A percentile compares a stretch with the other conserved stretches of the same genome.
phyloP scores from a whole-genome alignment of 2,113 vertebrate species.

The Urocitellus parryii region DNA sequence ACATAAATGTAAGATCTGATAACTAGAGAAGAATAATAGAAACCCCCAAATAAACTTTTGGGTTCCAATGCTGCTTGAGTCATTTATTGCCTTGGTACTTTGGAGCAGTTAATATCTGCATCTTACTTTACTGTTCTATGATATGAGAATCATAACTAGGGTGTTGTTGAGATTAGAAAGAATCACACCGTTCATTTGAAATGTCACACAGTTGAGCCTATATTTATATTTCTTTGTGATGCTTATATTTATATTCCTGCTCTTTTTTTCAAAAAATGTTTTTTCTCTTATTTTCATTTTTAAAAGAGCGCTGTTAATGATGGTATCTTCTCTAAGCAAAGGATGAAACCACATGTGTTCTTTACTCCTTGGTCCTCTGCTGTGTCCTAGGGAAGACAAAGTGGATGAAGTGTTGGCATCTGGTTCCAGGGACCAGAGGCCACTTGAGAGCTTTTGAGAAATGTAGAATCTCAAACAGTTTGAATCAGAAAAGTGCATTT shows the following conservation, averaged over 20 bases:
- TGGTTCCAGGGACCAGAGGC: neutral
- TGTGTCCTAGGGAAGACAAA: neutral
- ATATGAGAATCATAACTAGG: neutral
- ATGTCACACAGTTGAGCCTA: neutral
- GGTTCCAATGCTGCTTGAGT: neutral
- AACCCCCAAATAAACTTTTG: neutral
- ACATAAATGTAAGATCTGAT: neutral
- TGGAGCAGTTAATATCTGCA: neutral
- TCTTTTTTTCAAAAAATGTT: neutral
- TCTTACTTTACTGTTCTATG: neutral
- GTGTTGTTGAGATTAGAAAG: neutral
- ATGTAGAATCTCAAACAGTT: neutral
- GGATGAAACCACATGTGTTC: neutral
- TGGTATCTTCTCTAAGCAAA: neutral
- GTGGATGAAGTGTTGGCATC: neutral
- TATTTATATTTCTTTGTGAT: neutral
- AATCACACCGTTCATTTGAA: neutral
- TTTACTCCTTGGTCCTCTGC: neutral
- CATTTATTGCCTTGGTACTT: neutral
- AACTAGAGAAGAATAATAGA: neutral
- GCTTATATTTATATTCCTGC: neutral
- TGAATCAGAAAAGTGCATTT: neutral
- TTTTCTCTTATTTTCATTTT: conserved; percentile 26
- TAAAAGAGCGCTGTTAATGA: neutral
- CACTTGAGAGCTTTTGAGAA: neutral